Percentiles rank a stretch among this genome's conserved stretches.
Conservation (phyloP, 2,113 vertebrate genomes). For the Anas platyrhynchos region DNA sequence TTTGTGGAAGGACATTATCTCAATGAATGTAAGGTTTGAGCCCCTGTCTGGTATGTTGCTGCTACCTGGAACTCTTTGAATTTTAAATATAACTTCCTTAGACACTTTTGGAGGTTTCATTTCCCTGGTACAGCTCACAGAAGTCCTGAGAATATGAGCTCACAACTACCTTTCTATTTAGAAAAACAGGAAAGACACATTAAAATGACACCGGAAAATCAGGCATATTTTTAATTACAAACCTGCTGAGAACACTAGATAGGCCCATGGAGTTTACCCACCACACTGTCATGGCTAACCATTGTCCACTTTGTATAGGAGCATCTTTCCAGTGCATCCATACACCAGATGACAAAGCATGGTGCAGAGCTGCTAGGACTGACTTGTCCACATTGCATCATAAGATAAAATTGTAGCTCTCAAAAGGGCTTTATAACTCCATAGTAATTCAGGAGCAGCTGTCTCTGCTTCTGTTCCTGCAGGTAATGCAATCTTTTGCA, state of each 20-base stretch:
- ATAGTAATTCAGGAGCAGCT: not conserved
- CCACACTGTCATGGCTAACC: not conserved
- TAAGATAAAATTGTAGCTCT: not conserved
- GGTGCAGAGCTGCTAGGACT: not conserved
- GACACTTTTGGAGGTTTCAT: not conserved
- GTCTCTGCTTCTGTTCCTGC: not conserved
- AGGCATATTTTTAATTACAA: not conserved
- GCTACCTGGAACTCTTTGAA: not conserved
- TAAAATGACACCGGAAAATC: not conserved
- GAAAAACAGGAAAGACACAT: not conserved
- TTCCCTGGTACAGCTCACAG: not conserved
- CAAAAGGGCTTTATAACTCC: not conserved
- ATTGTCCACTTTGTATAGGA: not conserved
- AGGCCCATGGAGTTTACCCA: not conserved
- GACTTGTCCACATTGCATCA: not conserved
- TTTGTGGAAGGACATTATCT: not conserved
- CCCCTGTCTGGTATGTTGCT: not conserved
- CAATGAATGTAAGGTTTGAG: not conserved
- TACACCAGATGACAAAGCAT: not conserved
- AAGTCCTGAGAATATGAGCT: not conserved
- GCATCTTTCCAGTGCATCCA: not conserved
- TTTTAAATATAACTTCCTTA: not conserved
- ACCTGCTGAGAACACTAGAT: not conserved
- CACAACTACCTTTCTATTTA: not conserved
- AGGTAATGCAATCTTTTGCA: not conserved